Evolutionary conservation across 2,113 vertebrate species (phyloP), one percentile per base, ranked within the genome.

Genomic region (Sinocyclocheilus grahami): DNA sequence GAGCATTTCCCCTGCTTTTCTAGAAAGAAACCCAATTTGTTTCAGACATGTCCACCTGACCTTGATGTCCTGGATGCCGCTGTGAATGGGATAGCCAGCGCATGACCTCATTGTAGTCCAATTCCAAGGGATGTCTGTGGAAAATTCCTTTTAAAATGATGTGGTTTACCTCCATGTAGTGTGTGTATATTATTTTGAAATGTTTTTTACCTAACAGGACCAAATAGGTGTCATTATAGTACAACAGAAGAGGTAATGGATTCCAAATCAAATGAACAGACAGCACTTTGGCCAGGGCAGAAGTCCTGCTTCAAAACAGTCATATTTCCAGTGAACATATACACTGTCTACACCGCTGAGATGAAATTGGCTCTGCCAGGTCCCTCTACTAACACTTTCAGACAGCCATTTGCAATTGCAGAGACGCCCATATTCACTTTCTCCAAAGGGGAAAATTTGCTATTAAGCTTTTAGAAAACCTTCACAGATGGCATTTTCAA

Each of bases 1-100:
- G 16, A 14, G 79, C 16, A 27, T 85, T 74, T 46, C 13, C 74
- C 69, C 83, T 60, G 30, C 80, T 89, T 88, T 90, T 88, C 90
- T 93, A 91, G 91, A 91, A 83, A 78, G 78, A 85, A 78, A 89
- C 89, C 91, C 71, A 84, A 91, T 87, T 82, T 39, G 85, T 87
- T 80, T 74, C 87, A 91, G 88, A 90, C 91, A 92, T 89, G 87
- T 91, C 90, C 33, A 87, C 75, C 87, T 82, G 20, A 72, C 30
- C 78, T 91, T 51, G 84, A 42, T 84, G 55, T 83, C 84, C 30
- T 85, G 65, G 20, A 20, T 24, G 6, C 74, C 39, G 86, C 65
- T 76, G 30, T 75, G 76, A 74, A 72, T 76, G n/a, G 84, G 84
- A 85, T 89, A 69, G 88, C 77, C 83, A 82, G 39, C 9, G 42